Evolutionary conservation across 2,888 invertebrate genomes (phyloP).

Genomic region (Cryptosula pallasiana): DNA sequence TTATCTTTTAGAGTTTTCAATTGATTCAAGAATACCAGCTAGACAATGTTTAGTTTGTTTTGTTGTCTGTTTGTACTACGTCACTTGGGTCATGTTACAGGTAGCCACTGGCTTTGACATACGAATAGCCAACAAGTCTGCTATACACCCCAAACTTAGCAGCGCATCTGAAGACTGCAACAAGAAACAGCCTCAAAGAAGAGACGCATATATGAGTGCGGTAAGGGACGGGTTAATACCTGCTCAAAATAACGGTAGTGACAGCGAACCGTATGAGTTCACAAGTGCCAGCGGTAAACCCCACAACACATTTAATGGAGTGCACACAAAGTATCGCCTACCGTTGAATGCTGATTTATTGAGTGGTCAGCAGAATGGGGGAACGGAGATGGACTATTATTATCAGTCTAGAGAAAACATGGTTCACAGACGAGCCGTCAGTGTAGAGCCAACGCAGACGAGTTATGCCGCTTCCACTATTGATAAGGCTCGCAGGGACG

Average conservation of each 20-base stretch:
- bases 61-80: too few species aligned
- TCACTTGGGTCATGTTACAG: too few species aligned
- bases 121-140: slow-evolving; percentile 62
- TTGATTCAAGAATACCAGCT: too few species aligned
- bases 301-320: slow-evolving; percentile 84
- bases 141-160: slow-evolving; percentile 40
- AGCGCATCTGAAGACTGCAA: slow-evolving; percentile 28
- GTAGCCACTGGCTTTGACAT: slow-evolving; percentile 82
- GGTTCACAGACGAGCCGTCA: background rate
- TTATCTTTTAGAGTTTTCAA: too few species aligned
- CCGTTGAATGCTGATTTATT: slow-evolving; percentile 19
- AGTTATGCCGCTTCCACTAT: background rate
- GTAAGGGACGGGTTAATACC: slow-evolving; percentile 37
- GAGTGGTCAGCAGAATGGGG: background rate
- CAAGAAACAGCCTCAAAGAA: slow-evolving; percentile 35
- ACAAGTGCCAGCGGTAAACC: slow-evolving; percentile 34
- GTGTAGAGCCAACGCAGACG: slow-evolving; percentile 4
- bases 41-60: too few species aligned
- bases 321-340: slow-evolving; percentile 60
- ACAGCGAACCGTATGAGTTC: slow-evolving; percentile 29
- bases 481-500: background rate
- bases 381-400: slow-evolving; percentile 7
- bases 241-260: slow-evolving; percentile 25
- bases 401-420: background rate
- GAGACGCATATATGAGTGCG: slow-evolving; percentile 49